Percentiles rank a stretch among this genome's conserved stretches.
Evolutionary conservation across 1,140 invertebrate species (phyloP).

Genomic region (Drosophila baimaii): DNA sequence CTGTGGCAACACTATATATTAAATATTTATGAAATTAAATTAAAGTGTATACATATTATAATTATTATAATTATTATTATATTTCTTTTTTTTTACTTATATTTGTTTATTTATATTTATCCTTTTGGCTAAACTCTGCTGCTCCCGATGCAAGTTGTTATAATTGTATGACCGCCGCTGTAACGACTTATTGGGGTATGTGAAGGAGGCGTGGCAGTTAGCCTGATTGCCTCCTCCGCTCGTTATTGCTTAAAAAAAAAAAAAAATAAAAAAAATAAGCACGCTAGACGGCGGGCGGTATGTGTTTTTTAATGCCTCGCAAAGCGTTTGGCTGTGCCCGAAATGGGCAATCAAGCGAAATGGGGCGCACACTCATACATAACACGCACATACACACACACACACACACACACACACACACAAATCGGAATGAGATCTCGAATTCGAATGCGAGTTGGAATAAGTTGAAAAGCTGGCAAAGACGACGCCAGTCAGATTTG

Average conservation of each 20-base stretch:
- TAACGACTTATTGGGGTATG: not conserved
- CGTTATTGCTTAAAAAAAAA: conserved; percentile 53
- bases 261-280: not conserved
- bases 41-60: no score
- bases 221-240: conserved; percentile 3
- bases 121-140: no score
- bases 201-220: conserved; percentile 3
- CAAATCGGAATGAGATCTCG: conserved; percentile 55
- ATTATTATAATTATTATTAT: no score
- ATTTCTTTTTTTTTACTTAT: no score
- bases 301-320: conserved; percentile 60
- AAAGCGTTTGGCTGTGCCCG: conserved; percentile 51
- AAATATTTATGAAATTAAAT: no score
- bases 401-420: conserved; percentile 13
- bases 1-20: no score
- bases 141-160: not conserved
- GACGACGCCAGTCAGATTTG: conserved; percentile 64
- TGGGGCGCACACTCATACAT: conserved; percentile 45
- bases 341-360: conserved; percentile 80
- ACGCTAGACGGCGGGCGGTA: not conserved
- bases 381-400: conserved; percentile 8
- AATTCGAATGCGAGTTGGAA: not conserved
- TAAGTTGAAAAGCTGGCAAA: conserved; percentile 49
- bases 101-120: not conserved
- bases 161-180: not conserved